Percentiles rank a stretch among this genome's conserved stretches.
phyloP scores from a whole-genome alignment of 2,113 vertebrate species.

The Regulus satrapa region DNA sequence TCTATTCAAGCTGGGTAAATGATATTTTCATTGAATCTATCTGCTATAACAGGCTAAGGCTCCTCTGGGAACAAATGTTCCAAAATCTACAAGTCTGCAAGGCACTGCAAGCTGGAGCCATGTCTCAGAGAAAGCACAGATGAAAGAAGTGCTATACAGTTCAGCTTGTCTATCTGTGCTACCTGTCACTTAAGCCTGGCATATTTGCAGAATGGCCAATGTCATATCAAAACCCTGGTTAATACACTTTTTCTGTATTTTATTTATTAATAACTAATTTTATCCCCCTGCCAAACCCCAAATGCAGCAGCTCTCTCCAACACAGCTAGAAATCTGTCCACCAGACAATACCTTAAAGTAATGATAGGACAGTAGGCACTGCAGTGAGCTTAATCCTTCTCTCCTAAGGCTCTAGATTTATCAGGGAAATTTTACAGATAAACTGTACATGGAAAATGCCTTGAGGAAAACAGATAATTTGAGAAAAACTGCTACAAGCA shows the following conservation, averaged over 20 bases:
- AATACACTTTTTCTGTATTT: neutral
- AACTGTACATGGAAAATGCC: neutral
- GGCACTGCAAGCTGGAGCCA: neutral
- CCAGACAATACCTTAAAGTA: neutral
- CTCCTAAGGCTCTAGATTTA: constrained; percentile 24
- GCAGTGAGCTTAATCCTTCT: constrained; percentile 21
- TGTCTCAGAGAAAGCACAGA: neutral
- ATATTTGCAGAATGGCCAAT: neutral
- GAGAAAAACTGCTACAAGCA: neutral
- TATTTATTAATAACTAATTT: neutral
- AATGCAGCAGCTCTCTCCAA: neutral
- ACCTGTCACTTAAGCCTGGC: neutral
- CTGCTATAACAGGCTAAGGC: neutral
- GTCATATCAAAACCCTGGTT: neutral
- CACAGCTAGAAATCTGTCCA: neutral
- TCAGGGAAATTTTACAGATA: constrained; percentile 42
- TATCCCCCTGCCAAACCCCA: neutral
- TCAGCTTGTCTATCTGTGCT: neutral
- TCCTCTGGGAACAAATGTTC: constrained; percentile 32
- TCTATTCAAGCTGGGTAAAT: constrained; percentile 20
- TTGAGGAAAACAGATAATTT: constrained; percentile 37
- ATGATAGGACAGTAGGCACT: neutral
- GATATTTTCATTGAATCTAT: constrained; percentile 13
- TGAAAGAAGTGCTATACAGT: neutral
- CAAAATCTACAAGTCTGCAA: constrained; percentile 31